These are phyloP conservation scores for Pleuronectes platessa DNA, from an alignment of 2,113 vertebrate species.

Conservation along the genomic window DNA sequence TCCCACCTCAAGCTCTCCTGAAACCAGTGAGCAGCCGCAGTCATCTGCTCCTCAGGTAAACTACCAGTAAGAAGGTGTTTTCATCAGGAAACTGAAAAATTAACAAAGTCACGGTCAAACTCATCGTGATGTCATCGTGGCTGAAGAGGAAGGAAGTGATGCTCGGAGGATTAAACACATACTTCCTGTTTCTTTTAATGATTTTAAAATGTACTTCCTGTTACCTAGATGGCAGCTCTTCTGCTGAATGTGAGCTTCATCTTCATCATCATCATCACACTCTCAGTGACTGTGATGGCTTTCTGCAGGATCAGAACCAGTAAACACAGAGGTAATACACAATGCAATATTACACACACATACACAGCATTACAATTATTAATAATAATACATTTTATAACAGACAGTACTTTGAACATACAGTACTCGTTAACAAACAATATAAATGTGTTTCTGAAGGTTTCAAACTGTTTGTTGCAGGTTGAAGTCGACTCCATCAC, in stretches of 20 bases:
- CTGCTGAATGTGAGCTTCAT: not conserved
- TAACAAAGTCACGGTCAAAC: not conserved
- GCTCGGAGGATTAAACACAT: too few relatives aligned
- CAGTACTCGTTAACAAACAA: too few relatives aligned
- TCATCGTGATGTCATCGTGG: too few relatives aligned
- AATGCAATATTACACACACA: not conserved
- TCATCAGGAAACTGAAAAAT: too few relatives aligned
- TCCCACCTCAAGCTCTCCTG: not conserved
- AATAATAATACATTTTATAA: too few relatives aligned
- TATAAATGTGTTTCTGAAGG: too few relatives aligned
- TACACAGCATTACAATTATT: not conserved
- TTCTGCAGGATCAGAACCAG: not conserved
- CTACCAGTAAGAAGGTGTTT: too few relatives aligned
- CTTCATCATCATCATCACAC: not conserved
- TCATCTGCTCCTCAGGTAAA: not conserved
- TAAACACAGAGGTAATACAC: constrained; percentile 21
- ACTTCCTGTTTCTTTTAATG: too few relatives aligned
- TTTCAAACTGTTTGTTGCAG: not conserved
- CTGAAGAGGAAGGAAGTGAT: too few relatives aligned
- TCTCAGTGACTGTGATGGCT: constrained; percentile 4
- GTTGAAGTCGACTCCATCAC: not conserved
- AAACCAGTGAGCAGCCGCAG: fast-evolving
- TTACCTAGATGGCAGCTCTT: not conserved
- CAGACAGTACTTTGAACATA: too few relatives aligned
- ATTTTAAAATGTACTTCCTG: too few relatives aligned